phyloP scores from a whole-genome alignment of 2,797 vertebrate species.

The Danio tinwini region DNA sequence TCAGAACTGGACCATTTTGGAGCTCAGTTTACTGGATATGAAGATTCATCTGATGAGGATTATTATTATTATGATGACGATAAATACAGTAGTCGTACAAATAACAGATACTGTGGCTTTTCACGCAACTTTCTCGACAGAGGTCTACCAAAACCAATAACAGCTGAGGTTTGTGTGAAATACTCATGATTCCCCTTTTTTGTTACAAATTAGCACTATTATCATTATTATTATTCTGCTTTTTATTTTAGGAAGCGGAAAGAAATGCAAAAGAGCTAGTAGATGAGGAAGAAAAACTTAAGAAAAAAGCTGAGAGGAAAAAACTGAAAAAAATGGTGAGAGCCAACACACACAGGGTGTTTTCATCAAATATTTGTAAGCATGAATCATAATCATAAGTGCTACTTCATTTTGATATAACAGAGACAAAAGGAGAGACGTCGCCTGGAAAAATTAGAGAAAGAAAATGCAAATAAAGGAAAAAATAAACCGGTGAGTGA shows the following conservation, averaged over 20 bases:
- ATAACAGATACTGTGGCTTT: constrained; percentile 55
- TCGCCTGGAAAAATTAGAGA: constrained; percentile 66
- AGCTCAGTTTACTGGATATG: constrained; percentile 32
- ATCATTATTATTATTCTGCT: too few species aligned
- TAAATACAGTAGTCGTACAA: background rate
- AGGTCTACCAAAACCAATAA: constrained; percentile 42
- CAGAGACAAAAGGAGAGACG: constrained; percentile 80
- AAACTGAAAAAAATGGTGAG: constrained; percentile 78
- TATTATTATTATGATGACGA: constrained; percentile 53
- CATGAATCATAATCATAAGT: background rate
- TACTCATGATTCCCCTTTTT: background rate
- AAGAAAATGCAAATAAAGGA: constrained; percentile 65
- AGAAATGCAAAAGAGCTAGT: constrained; percentile 70
- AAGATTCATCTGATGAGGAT: constrained; percentile 62
- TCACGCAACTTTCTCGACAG: constrained; percentile 26
- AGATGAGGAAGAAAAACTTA: constrained; percentile 72
- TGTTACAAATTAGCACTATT: background rate
- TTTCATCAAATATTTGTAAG: background rate
- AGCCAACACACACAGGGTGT: background rate
- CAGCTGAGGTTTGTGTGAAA: constrained; percentile 66
- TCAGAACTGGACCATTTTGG: background rate
- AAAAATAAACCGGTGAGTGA: constrained; percentile 62
- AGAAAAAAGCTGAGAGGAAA: constrained; percentile 72
- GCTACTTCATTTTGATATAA: constrained; percentile 34
- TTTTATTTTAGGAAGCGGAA: constrained; percentile 69